Base-by-base conservation (phyloP, 2,113 vertebrate genomes). In the Piaya cayana region DNA sequence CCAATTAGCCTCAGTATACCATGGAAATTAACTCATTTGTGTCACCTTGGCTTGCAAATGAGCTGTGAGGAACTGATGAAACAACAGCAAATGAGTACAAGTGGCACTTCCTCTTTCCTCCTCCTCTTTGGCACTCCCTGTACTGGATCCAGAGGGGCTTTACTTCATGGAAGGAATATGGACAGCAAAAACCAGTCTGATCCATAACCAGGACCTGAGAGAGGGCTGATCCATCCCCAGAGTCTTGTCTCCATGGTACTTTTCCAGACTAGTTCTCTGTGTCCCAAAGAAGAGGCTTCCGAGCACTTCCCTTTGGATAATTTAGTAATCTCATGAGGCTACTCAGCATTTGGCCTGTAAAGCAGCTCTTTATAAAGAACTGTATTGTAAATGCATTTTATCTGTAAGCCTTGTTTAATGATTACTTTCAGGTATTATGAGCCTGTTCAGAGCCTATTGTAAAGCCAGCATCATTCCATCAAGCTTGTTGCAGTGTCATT, bases 1-100 rank as follows among this genome's bases (percentile, higher is more conserved):
- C 88, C 94, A 96, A 97, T 97, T 97, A 97, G 95, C 69, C 82
- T 82, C 34, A 53, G 90, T 89, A 52, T 62, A 72, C 92, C 77
- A 82, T 93, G 88, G 92, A 94, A 96, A 97, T 97, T 82, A 97
- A 95, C 88, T 97, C 86, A 90, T 96, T 95, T 95, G 84, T 96
- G 92, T 96, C 97, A 97, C 93, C 88, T 91, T 81, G 92, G 68
- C 52, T 92, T 71, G 53, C 65, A 62, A 95, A 82, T 26, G 47
- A 83, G 30, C 71, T 90, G 68, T n/a, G 68, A 93, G 78, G 77
- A 90, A 29, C 60, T 32, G 56, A 42, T 36, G 62, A 62, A 94
- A 92, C 56, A 37, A 74, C 49, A 26, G 56, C 50, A 83, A 83
- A 56, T 78, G 79, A 83, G 64, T 78, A 10, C 82, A 90, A 93